Conservation (phyloP, 1,140 invertebrate genomes). For the Cydia pomonella region DNA sequence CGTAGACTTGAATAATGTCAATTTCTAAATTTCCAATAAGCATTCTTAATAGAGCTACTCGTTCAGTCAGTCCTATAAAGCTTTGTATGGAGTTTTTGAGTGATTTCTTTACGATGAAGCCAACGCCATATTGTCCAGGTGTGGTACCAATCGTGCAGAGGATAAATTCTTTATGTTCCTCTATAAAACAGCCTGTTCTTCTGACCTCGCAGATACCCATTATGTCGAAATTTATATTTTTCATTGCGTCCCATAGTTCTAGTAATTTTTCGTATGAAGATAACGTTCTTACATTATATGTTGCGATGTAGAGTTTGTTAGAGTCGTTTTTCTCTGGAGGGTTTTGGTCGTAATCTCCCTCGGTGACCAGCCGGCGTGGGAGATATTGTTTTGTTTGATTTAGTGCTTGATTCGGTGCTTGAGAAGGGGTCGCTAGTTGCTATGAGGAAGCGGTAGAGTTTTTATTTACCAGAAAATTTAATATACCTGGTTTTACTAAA, state of each 20-base stretch:
- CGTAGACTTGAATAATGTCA: slow-evolving; percentile 1
- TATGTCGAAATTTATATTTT: slow-evolving; percentile 24
- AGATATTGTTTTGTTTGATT: background rate
- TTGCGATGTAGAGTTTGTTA: background rate
- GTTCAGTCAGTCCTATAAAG: background rate
- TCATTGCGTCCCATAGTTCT: background rate
- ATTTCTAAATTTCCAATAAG: background rate
- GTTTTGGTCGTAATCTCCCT: slow-evolving; percentile 25
- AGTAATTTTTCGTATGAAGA: background rate
- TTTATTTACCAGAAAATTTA: background rate
- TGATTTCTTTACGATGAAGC: slow-evolving; percentile 12
- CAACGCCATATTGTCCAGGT: background rate
- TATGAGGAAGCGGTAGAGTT: background rate
- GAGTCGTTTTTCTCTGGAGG: slow-evolving; percentile 15
- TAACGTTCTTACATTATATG: slow-evolving; percentile 19
- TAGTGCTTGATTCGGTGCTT: no score
- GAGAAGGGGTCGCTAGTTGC: slow-evolving; percentile 1
- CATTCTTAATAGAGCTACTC: background rate
- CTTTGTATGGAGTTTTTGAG: background rate
- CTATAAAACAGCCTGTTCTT: background rate
- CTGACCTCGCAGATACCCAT: background rate
- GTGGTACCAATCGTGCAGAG: background rate
- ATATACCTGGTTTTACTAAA: background rate
- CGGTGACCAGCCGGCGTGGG: slow-evolving; percentile 30
- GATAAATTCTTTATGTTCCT: background rate